A percentile compares a stretch with the other conserved stretches of the same genome.
phyloP scores from a whole-genome alignment of 2,888 invertebrate genomes.

The Mythimna albipuncta region DNA sequence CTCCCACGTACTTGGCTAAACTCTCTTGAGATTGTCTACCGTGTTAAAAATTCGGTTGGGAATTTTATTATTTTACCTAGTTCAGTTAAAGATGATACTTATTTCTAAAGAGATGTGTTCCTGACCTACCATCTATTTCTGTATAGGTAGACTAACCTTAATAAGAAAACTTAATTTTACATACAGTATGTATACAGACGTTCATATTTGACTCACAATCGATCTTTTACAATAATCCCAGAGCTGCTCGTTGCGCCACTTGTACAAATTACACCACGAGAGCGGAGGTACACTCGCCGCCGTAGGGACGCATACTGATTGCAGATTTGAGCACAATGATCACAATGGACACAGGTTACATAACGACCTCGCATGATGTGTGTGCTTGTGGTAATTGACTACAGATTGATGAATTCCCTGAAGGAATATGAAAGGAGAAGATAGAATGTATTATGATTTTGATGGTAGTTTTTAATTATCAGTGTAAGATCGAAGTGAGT shows the following conservation, averaged over 20 bases:
- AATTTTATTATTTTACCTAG: no score
- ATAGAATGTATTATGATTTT: background rate
- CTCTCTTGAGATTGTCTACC: no score
- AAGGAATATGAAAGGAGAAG: background rate
- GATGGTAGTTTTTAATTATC: no score
- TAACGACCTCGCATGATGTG: background rate
- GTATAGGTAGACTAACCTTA: no score
- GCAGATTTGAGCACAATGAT: background rate
- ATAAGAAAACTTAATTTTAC: no score
- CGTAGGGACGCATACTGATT: conserved; percentile 17
- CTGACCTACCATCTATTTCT: no score
- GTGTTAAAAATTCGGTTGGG: no score
- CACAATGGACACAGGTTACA: background rate
- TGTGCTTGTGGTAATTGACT: background rate
- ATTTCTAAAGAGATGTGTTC: no score
- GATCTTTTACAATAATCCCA: background rate
- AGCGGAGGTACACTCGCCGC: background rate
- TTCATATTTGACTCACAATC: background rate
- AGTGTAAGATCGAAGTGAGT: no score
- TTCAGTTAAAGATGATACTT: no score
- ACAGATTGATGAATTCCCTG: background rate
- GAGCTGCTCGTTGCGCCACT: background rate
- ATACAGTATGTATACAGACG: background rate
- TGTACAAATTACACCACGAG: background rate
- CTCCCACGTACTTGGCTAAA: no score